Base-by-base conservation (phyloP, 1,140 invertebrate genomes). In the Ectropis grisescens region DNA sequence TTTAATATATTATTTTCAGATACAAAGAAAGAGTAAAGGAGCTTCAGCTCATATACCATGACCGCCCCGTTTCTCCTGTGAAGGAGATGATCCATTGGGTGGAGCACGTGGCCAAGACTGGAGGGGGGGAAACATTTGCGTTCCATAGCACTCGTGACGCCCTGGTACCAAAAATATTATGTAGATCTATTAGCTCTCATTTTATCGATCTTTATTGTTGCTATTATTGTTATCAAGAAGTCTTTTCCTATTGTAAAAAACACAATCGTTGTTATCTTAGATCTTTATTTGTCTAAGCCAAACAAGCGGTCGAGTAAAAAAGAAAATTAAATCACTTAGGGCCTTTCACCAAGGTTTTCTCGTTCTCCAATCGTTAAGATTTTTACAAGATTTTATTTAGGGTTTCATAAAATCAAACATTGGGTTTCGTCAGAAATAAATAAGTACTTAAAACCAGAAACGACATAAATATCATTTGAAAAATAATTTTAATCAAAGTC, bases 71-170 rank as follows among this genome's bases (percentile, higher is more conserved):
- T 6, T 3, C 22, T 2, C 41, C 46, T 1, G 24, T 33, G 1
- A 11, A 23, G 12, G 50, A 49, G 10, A 2, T 54, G 2, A 32
- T 39, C 5, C 42, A 46, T 23, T 54, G 50, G 50, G 33, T 46
- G 24, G 49, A 65, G 14, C 60, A 75, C 34, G 58, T 68, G 5
- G 41, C 65, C 4, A 33, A 44, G 13, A 69, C 65, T 1, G 41
- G 45, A 2, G 70, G 65, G 0, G 67, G 62, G 0, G 22, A 29
- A 1, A n/a, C 65, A 71, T 26, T 37, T 75, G 5, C 41, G 52
- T 5, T 69, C 70, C 0, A 37, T 52, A 1, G 49, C 59, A 0
- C 31, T 69, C 0, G 13, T 38, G 5, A 19, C 56, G 14, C 45
- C 49, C 2, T 47, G 47, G 38, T 66, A 71, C 39, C 54, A 68